A percentile compares a stretch with the other conserved stretches of the same genome.
phyloP scores from a whole-genome alignment of 2,113 vertebrate genomes.

The Eretmochelys imbricata region DNA sequence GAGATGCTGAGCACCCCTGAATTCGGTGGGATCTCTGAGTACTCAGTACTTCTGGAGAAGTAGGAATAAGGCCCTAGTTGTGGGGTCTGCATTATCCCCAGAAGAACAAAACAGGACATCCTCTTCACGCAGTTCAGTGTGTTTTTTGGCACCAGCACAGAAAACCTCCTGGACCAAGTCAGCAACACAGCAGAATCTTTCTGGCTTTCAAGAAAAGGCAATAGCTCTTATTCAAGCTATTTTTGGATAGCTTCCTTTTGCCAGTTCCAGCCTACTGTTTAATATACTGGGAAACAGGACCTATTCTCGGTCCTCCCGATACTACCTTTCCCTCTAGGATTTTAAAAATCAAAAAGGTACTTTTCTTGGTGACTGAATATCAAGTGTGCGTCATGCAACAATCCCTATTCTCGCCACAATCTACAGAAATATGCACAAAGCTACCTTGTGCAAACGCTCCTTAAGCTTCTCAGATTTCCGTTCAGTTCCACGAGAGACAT shows the following conservation, averaged over 20 bases:
- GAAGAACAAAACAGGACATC: background rate
- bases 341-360: conserved; percentile 44
- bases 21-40: background rate
- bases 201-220: background rate
- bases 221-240: background rate
- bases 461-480: conserved; percentile 73
- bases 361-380: conserved; percentile 44
- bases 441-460: conserved; percentile 65
- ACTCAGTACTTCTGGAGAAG: background rate
- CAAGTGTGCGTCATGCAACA: conserved; percentile 53
- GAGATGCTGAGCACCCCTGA: background rate
- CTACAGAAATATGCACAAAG: conserved; percentile 73
- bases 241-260: background rate
- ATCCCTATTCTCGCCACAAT: conserved; percentile 48
- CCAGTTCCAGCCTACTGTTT: background rate
- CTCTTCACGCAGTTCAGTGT: background rate
- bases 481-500: conserved; percentile 66
- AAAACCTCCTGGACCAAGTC: background rate
- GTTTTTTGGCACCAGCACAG: background rate
- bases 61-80: background rate
- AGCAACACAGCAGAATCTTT: background rate
- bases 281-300: background rate
- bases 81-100: background rate
- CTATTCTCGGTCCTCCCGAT: conserved; percentile 10
- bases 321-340: background rate